Percentiles rank a stretch among this genome's conserved stretches.
These are phyloP conservation scores for Thalassophryne amazonica DNA, from an alignment of 2,797 vertebrate genomes.

Conservation along the genomic window DNA sequence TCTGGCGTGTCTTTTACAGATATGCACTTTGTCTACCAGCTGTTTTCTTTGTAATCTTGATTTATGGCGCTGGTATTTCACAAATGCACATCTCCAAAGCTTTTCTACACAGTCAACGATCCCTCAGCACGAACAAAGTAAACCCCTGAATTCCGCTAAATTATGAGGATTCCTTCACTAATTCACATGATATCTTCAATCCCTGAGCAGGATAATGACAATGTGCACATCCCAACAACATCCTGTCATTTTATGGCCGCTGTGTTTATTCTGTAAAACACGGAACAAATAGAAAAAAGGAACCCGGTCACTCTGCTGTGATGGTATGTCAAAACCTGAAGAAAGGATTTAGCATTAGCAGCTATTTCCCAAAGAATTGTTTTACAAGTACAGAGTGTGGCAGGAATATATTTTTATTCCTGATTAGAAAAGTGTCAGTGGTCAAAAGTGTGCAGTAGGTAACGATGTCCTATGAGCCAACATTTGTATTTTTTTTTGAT, in stretches of 20 bases:
- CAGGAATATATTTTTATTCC: background rate
- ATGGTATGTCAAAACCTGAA: conserved; percentile 37
- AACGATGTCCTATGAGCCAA: no score
- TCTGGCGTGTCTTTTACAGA: no score
- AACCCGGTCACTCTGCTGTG: conserved; percentile 35
- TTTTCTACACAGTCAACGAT: background rate
- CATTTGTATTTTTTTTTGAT: no score
- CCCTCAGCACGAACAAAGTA: background rate
- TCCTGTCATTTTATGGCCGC: background rate
- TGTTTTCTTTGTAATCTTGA: no score
- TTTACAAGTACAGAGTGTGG: no score
- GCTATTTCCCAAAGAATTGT: conserved; percentile 46
- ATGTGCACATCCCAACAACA: background rate
- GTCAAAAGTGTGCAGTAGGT: no score
- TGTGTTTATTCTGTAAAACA: background rate
- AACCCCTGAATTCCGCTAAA: background rate
- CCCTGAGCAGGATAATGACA: no score
- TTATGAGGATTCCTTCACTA: background rate
- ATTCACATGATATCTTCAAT: background rate
- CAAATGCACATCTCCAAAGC: background rate
- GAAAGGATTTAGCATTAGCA: conserved; percentile 16
- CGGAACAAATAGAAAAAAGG: conserved; percentile 10
- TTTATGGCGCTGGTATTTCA: no score
- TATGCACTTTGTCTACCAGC: no score
- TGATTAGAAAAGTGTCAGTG: background rate